Evolutionary conservation across 2,113 vertebrate genomes (phyloP), one percentile per base, ranked within the genome.

Genomic region (Melanocharis versteri): DNA sequence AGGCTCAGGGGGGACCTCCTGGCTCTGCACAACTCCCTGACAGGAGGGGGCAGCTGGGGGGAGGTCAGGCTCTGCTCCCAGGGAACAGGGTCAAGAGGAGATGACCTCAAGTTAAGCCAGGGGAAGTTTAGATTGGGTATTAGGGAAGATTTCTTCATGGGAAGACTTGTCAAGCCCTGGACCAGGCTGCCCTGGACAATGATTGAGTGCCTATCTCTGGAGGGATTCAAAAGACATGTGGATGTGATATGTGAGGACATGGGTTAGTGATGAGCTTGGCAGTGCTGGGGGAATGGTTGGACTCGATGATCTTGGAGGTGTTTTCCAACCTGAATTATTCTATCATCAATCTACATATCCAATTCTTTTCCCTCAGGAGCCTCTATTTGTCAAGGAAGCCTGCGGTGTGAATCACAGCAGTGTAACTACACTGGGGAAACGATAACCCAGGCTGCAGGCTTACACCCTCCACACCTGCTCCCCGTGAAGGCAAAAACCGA

Each of bases 1-100:
- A 61, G 47, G 30, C n/a, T 54, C 17, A 21, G 40, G 17, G 2
- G 9, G 9, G 2, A 47, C 10, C 20, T 76, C 69, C 1, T 61
- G 30, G 21, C 54, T 76, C 24, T 22, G 3, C 22, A 54, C n/a
- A 76, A 10, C 1, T 61, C 20, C 62, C 40, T 48, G n/a, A 9
- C 22, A 83, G 47, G 24, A 89, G 6, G 2, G 6, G 0, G 0
- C 4, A 89, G 45, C 6, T 3, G 1, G 14, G 4, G 3, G 14
- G 27, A n/a, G 8, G 4, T 3, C 10, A 5, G 40, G 26, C 47
- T 76, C 13, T 76, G 35, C 18, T 61, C 47, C 39, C 31, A 62
- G 10, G 15, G 31, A 69, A 62, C 22, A 8, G 5, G 5, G 39
- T 53, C 6, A 18, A 75, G n/a, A 53, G 28, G 8, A 73, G 4